These are phyloP conservation scores for Neodiprion pinetum DNA, from an alignment of 1,140 invertebrate species.

Conservation along the genomic window DNA sequence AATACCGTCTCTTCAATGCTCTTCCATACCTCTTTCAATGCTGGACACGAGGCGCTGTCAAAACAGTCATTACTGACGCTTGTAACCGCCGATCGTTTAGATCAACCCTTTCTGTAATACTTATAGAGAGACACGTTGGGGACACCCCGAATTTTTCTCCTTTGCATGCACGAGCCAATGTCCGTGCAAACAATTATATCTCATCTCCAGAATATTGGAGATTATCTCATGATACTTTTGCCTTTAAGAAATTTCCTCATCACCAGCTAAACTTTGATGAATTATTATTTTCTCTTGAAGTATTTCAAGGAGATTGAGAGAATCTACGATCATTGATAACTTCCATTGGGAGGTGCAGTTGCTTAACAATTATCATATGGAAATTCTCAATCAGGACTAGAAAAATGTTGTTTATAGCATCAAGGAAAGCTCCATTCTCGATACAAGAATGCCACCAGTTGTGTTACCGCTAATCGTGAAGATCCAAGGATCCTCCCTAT, in stretches of 20 bases:
- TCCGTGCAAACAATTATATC: conserved; percentile 4
- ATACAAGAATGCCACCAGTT: conserved; percentile 30
- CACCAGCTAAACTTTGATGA: neutral
- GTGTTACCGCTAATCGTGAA: conserved; percentile 31
- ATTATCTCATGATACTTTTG: conserved; percentile 11
- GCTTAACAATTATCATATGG: no score
- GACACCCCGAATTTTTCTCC: conserved; percentile 5
- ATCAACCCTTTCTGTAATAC: neutral
- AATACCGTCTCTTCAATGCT: conserved; percentile 32
- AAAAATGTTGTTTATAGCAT: conserved; percentile 34
- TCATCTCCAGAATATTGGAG: no score
- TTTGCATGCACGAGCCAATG: neutral
- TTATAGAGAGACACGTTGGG: neutral
- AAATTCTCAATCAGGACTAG: conserved; percentile 27
- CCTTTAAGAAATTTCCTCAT: neutral
- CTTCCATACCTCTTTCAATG: conserved; percentile 17
- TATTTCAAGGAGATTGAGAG: no score
- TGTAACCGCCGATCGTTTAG: conserved; percentile 28
- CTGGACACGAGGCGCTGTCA: conserved; percentile 42
- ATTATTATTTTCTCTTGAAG: conserved; percentile 19
- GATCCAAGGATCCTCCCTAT: conserved; percentile 35
- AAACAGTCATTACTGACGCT: conserved; percentile 48
- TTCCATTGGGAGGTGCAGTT: no score
- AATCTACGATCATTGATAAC: no score
- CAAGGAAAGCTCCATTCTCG: conserved; percentile 31